A percentile compares a stretch with the other conserved stretches of the same genome.
Conservation (phyloP, 92 coral and sea anemone genomes). For the Bergia puertoricense region DNA sequence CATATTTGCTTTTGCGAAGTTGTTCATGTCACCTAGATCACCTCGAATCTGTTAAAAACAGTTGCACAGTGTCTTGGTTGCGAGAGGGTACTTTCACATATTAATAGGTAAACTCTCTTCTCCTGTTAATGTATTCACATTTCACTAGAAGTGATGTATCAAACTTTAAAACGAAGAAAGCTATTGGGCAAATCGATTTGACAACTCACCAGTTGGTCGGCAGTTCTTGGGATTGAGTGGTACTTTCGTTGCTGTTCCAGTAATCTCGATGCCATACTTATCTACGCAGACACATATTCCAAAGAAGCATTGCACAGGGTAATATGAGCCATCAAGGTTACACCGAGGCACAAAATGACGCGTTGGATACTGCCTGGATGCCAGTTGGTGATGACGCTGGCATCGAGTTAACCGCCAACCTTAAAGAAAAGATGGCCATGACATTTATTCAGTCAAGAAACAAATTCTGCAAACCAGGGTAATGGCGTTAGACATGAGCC, state of each 20-base stretch:
- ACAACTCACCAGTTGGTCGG: slow-evolving; percentile 31
- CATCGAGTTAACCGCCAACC: slow-evolving; percentile 77
- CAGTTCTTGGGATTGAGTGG: slow-evolving; percentile 64
- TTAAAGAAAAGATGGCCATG: slow-evolving; percentile 9
- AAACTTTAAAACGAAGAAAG: neutral
- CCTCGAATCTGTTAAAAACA: no score
- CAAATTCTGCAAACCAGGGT: neutral
- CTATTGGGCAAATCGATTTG: neutral
- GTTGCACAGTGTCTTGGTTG: no score
- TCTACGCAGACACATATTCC: slow-evolving; percentile 91
- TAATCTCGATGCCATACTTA: slow-evolving; percentile 75
- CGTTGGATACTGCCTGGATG: slow-evolving; percentile 21
- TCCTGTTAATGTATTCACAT: no score
- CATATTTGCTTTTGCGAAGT: no score
- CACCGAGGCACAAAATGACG: slow-evolving; percentile 80
- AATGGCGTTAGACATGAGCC: neutral
- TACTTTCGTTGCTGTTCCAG: slow-evolving; percentile 62
- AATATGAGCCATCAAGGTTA: slow-evolving; percentile 77
- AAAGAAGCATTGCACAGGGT: slow-evolving; percentile 86
- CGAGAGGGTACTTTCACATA: no score
- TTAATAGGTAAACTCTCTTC: no score
- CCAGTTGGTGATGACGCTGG: slow-evolving; percentile 67
- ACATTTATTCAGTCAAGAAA: neutral
- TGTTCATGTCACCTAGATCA: no score
- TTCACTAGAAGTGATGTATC: no score